Percentiles rank a stretch among this genome's conserved stretches.
phyloP scores from a whole-genome alignment of 2,113 vertebrate genomes.

The Oxygymnocypris stewartii region DNA sequence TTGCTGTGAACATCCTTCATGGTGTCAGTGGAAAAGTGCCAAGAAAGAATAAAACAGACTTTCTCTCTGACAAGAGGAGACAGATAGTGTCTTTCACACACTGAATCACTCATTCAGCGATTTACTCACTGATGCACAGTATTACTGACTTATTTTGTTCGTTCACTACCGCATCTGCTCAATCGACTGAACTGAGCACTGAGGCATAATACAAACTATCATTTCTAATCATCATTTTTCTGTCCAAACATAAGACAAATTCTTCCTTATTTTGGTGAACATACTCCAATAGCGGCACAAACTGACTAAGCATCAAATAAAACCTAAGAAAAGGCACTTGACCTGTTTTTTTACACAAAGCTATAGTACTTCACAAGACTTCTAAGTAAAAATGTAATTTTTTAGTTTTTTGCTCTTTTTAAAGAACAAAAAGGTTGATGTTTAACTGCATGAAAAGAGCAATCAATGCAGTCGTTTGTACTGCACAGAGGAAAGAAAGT shows the following conservation, averaged over 20 bases:
- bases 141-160: slow-evolving; percentile 14
- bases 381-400: no score
- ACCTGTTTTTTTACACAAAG: not conserved
- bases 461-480: not conserved
- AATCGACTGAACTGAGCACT: not conserved
- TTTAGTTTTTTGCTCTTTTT: not conserved
- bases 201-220: not conserved
- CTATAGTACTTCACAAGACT: not conserved
- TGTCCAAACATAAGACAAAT: not conserved
- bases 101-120: not conserved
- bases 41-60: not conserved
- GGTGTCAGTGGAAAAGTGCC: slow-evolving; percentile 14
- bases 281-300: not conserved
- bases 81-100: not conserved
- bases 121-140: slow-evolving; percentile 7
- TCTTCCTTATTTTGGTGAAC: not conserved
- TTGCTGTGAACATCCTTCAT: slow-evolving; percentile 18
- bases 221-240: slow-evolving; percentile 5
- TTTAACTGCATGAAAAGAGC: not conserved
- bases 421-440: not conserved
- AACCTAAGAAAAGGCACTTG: not conserved
- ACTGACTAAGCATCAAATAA: not conserved
- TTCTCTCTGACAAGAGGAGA: not conserved
- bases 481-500: not conserved
- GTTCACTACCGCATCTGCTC: not conserved